Conservation (phyloP, 2,888 invertebrate genomes). For the Conchocele bisecta region DNA sequence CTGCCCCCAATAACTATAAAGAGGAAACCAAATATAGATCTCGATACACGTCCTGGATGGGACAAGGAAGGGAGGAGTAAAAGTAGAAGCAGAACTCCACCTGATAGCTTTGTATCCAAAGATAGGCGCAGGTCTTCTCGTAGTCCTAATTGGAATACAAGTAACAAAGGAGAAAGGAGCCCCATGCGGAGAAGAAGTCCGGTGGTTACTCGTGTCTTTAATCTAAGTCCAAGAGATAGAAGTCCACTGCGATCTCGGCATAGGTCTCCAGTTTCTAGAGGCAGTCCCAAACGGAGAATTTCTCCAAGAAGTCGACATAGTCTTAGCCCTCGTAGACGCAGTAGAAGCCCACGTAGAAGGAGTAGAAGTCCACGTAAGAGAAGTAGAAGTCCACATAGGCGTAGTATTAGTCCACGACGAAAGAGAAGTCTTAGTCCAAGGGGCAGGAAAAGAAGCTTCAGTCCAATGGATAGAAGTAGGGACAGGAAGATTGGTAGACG, state of each 20-base stretch:
- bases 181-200: slow-evolving; percentile 24
- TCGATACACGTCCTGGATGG: slow-evolving; percentile 51
- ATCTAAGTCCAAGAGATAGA: slow-evolving; percentile 25
- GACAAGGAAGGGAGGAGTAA: slow-evolving; percentile 28
- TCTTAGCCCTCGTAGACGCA: slow-evolving; percentile 10
- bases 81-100: slow-evolving; percentile 19
- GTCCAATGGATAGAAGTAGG: slow-evolving; percentile 32
- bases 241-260: slow-evolving; percentile 6
- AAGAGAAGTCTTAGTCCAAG: slow-evolving; percentile 38
- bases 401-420: slow-evolving; percentile 26
- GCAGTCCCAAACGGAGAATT: slow-evolving; percentile 17
- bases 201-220: slow-evolving; percentile 27
- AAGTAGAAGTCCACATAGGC: slow-evolving; percentile 2
- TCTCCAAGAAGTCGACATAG: slow-evolving; percentile 17
- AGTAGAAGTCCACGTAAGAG: slow-evolving; percentile 7
- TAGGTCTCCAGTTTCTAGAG: slow-evolving; percentile 27
- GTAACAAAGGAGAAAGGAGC: slow-evolving; percentile 2
- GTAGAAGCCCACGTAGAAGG: slow-evolving; percentile 20
- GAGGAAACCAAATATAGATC: slow-evolving; percentile 37
- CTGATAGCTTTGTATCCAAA: slow-evolving; percentile 36
- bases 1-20: slow-evolving; percentile 55
- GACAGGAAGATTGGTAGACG: slow-evolving; percentile 15
- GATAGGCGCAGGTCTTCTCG: slow-evolving; percentile 24
- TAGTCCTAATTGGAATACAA: slow-evolving; percentile 28
- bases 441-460: slow-evolving; percentile 29